These are phyloP conservation scores for Agonum fuliginosum DNA, from an alignment of 2,888 invertebrate genomes.

Conservation along the genomic window DNA sequence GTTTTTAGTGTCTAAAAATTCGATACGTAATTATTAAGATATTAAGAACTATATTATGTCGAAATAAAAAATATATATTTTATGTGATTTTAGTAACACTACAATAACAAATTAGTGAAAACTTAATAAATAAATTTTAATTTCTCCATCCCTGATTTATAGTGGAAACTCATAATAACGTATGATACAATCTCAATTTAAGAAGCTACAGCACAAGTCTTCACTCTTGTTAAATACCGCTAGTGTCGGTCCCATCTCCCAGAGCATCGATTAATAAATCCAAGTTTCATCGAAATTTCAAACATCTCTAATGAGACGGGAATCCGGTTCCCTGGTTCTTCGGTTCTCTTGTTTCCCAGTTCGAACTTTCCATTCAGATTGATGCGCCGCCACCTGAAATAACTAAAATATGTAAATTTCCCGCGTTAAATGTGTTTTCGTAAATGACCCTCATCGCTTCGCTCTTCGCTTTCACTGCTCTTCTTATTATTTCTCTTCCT, in stretches of 20 bases:
- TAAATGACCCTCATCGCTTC: constrained; percentile 43
- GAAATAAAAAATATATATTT: too few relatives aligned
- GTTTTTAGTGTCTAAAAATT: too few relatives aligned
- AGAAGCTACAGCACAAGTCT: neutral
- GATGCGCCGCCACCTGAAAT: constrained; percentile 50
- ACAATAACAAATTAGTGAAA: too few relatives aligned
- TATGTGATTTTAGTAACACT: too few relatives aligned
- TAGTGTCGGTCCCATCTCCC: neutral
- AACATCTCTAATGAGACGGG: constrained; percentile 52
- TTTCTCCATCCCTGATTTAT: too few relatives aligned
- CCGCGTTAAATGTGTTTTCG: constrained; percentile 44
- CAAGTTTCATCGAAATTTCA: constrained; percentile 41
- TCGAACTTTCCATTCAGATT: constrained; percentile 40
- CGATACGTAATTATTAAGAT: too few relatives aligned
- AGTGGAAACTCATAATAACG: too few relatives aligned
- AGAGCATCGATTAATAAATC: constrained; percentile 43
- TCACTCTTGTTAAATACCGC: constrained; percentile 1
- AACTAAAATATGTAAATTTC: constrained; percentile 54
- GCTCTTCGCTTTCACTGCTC: constrained; percentile 35
- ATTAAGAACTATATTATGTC: too few relatives aligned
- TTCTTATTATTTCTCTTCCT: constrained; percentile 30
- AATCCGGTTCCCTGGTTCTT: constrained; percentile 26
- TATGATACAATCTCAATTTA: constrained; percentile 10
- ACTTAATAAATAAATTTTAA: too few relatives aligned
- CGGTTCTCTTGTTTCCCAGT: neutral